Base-by-base conservation (phyloP, 2,888 invertebrate genomes). In the Drosophila prostipennis region DNA sequence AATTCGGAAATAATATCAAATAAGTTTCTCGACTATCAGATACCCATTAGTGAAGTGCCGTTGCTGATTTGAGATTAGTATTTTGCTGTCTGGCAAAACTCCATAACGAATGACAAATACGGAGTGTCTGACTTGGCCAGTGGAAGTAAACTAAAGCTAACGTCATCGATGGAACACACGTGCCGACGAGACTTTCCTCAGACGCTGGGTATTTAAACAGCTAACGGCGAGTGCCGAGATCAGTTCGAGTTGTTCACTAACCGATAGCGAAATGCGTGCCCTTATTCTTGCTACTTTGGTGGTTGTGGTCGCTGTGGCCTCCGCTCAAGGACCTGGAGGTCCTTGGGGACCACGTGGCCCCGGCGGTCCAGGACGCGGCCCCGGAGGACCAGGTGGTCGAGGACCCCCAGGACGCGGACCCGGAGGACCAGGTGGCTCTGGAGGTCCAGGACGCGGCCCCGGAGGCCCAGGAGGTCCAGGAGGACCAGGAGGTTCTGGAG, bases 151-250 rank as follows among this genome's bases (percentile, higher is more conserved):
- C 26, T 26, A 26, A 26, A 5, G 6, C 26, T 26, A 26, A 26
- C 68, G 71, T 58, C 52, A 65, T 19, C 14, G 36, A 36, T 29
- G 36, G n/a, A 52, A 70, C 71, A 69, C 71, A 40, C 70, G 59
- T 58, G 51, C 40, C 11, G 42, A 2, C 16, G 13, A 46, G 39
- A 46, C 34, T 32, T 16, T 52, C 10, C 13, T 29, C 34, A 58
- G 36, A 58, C 23, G n/a, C 3, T n/a, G n/a, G 43, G 40, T 69
- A 69, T 69, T 71, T 52, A 69, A 52, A 71, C 23, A 3, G 23
- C 46, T 2, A 14, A 7, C 19, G 8, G 29, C 29, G n/a, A 2
- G 36, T 32, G 46, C 23, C 3, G 36, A 52, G 39, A 51, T 71
- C 69, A 69, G 68, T 70, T 52, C 39, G 59, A 69, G 58, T 45